Evolutionary conservation across 2,797 vertebrate species (phyloP), one percentile per base, ranked within the genome.

Genomic region (Artibeus lituratus): DNA sequence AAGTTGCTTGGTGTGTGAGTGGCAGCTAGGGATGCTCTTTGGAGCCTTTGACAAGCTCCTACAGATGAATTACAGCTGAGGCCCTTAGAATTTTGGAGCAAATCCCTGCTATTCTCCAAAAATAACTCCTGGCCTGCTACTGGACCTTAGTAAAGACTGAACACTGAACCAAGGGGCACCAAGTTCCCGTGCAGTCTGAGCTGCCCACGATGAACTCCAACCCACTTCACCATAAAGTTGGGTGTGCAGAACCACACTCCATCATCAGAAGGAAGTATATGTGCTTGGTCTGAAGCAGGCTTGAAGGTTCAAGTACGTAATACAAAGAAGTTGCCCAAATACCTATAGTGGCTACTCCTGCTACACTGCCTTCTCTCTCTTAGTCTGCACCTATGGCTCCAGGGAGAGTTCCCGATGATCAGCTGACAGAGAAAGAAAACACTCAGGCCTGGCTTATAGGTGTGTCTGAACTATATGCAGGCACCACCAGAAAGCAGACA

Each of bases 381-480:
- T n/a, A 19, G 11, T 4, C 49, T 76, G 26, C 22, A 67, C 12
- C 12, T 32, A 37, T 37, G 55, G 32, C 32, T 18, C 10, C 26
- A 10, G 7, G 22, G 15, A 32, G 18, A 32, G 3, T 3, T 29
- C 12, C 12, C 32, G 29, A 32, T n/a, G 16, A 32, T 42, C 51
- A 70, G 14, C 3, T 16, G 21, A 26, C 7, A 70, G n/a, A 65
- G n/a, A 16, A 57, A n/a, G 55, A 88, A 18, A 83, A 44, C 14
- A 44, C 8, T 35, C 0, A 1, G 29, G 18, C 39, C 24, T 76
- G 10, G 11, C 39, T 72, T 77, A 42, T 7, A 69, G 62, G 10
- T 37, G 10, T 10, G 16, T 88, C 35, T 59, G 16, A 0, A 0
- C 14, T 7, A 57, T 37, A 37, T 22, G 1, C 35, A 67, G 35